Evolutionary conservation across 1,140 invertebrate genomes (phyloP).

Genomic region (Akabosia matsudoensis): DNA sequence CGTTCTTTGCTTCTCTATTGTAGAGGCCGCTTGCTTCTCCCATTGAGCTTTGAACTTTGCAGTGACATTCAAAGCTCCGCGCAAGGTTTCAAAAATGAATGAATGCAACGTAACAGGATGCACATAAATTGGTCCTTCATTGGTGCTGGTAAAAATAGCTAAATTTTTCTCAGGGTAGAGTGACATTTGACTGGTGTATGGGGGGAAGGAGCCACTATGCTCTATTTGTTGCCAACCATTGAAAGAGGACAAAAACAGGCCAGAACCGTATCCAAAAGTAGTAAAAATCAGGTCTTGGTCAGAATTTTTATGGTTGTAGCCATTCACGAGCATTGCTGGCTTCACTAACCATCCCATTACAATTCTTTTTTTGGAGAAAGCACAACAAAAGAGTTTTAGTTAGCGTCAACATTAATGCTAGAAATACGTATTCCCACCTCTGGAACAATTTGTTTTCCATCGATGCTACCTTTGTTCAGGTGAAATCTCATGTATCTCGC

Average conservation of each 20-base stretch:
- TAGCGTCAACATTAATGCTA: neutral
- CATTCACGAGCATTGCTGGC: neutral
- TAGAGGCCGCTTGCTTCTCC: neutral
- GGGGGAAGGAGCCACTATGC: constrained; percentile 12
- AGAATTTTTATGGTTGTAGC: neutral
- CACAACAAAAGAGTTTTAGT: neutral
- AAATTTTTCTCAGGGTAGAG: constrained; percentile 24
- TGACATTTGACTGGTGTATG: constrained; percentile 14
- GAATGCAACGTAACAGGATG: neutral
- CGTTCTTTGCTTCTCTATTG: neutral
- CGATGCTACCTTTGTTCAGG: constrained; percentile 32
- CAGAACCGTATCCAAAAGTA: constrained; percentile 2
- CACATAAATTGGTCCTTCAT: neutral
- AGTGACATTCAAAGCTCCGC: neutral
- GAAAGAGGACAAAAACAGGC: neutral
- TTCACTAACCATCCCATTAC: neutral
- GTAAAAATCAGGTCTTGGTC: neutral
- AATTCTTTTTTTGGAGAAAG: too few relatives aligned
- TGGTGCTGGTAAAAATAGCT: constrained; percentile 17
- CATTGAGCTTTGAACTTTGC: neutral
- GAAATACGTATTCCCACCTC: constrained; percentile 29
- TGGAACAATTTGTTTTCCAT: constrained; percentile 29
- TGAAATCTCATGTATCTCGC: constrained; percentile 32
- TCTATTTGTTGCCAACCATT: constrained; percentile 20
- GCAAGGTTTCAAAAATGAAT: neutral